A percentile compares a stretch with the other conserved stretches of the same genome.
Conservation (phyloP, 2,888 invertebrate genomes). For the Heliconius hortense region DNA sequence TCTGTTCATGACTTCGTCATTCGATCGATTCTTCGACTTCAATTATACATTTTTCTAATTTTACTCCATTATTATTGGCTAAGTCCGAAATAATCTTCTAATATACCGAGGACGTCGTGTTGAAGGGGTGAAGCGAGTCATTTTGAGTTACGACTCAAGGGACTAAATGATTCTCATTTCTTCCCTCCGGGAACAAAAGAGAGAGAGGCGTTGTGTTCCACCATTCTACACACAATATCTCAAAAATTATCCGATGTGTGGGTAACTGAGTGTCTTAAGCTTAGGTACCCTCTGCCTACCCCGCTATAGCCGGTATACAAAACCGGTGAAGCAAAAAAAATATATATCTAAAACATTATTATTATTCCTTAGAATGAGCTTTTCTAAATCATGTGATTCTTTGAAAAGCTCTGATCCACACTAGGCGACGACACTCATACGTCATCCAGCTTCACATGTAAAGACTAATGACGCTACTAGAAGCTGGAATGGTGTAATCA, state of each 20-base stretch:
- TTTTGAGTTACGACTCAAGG: too few species aligned
- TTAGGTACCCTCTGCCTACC: too few species aligned
- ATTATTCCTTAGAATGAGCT: background rate
- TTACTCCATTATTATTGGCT: background rate
- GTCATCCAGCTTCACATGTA: background rate
- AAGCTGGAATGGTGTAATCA: conserved; percentile 15
- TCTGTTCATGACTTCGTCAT: background rate
- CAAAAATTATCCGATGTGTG: too few species aligned
- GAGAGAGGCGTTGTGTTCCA: too few species aligned
- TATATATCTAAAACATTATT: too few species aligned
- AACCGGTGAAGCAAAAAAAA: background rate
- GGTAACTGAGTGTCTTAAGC: too few species aligned
- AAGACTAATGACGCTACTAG: conserved; percentile 3
- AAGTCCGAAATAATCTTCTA: background rate
- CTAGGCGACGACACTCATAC: background rate
- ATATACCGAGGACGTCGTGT: background rate
- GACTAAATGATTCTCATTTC: too few species aligned
- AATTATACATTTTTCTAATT: background rate
- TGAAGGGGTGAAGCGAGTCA: background rate
- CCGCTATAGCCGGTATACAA: background rate
- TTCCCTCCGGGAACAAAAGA: too few species aligned
- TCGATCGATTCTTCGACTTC: too few species aligned
- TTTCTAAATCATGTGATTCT: background rate
- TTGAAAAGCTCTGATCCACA: background rate
- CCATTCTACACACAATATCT: too few species aligned